These are phyloP conservation scores for Pogonocichla stellata DNA, from an alignment of 2,113 vertebrate species.

Conservation along the genomic window DNA sequence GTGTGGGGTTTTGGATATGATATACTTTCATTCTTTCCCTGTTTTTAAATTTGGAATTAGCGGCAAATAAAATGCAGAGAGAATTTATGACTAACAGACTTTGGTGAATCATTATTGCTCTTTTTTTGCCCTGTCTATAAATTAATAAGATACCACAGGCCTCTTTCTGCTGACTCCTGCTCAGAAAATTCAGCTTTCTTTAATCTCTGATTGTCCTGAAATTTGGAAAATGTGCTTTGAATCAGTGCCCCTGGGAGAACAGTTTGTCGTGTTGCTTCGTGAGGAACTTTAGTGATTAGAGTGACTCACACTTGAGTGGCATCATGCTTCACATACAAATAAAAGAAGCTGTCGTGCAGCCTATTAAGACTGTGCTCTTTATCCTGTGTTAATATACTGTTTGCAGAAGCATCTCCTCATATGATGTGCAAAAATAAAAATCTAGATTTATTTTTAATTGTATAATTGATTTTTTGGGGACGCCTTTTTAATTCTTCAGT, in stretches of 20 bases:
- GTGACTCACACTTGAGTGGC: conserved; percentile 84
- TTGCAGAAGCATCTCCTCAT: not conserved
- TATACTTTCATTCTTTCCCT: not conserved
- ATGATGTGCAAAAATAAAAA: not conserved
- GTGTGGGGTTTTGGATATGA: not conserved
- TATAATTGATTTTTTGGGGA: not conserved
- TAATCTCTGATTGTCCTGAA: not conserved
- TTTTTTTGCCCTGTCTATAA: not conserved
- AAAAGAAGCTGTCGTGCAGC: conserved; percentile 26
- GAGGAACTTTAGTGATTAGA: conserved; percentile 74
- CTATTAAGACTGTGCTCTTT: not conserved
- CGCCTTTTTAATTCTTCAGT: not conserved
- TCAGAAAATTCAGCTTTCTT: not conserved
- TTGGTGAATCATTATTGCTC: not conserved
- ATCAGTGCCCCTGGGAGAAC: conserved; percentile 69
- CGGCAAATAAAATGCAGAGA: not conserved
- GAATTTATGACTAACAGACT: not conserved
- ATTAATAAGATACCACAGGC: not conserved
- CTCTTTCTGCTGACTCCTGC: conserved; percentile 28
- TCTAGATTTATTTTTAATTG: not conserved
- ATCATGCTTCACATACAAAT: conserved; percentile 69
- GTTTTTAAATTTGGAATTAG: not conserved
- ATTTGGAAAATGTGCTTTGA: conserved; percentile 40
- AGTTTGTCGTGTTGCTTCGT: conserved; percentile 76
- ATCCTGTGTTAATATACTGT: not conserved